phyloP scores from a whole-genome alignment of 2,888 invertebrate genomes.

The Polymixis flavicincta region DNA sequence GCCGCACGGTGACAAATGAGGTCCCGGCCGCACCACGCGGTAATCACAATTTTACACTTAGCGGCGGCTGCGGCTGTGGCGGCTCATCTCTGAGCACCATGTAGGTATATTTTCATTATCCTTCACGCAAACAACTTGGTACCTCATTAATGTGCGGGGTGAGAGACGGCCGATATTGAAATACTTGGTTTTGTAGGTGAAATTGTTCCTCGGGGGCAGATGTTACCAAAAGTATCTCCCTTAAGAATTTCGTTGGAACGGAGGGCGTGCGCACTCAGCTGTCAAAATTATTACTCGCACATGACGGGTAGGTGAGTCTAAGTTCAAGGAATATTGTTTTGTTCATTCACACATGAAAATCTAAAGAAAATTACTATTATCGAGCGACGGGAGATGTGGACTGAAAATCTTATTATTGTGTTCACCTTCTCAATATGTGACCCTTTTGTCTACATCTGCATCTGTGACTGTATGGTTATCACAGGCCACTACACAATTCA shows the following conservation, averaged over 20 bases:
- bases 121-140: constrained; percentile 66
- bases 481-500: neutral
- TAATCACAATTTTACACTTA: constrained; percentile 75
- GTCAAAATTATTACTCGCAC: constrained; percentile 71
- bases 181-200: constrained; percentile 53
- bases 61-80: constrained; percentile 48
- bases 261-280: constrained; percentile 69
- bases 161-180: constrained; percentile 41
- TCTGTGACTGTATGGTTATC: too few species aligned
- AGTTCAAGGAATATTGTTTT: constrained; percentile 69
- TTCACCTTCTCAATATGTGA: constrained; percentile 12
- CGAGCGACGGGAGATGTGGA: constrained; percentile 34
- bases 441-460: neutral
- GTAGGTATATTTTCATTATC: constrained; percentile 55
- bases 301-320: constrained; percentile 65
- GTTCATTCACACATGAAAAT: constrained; percentile 65
- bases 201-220: constrained; percentile 59
- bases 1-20: constrained; percentile 78
- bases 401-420: constrained; percentile 49
- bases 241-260: constrained; percentile 48
- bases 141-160: constrained; percentile 32
- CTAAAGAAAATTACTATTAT: constrained; percentile 58
- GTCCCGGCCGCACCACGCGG: constrained; percentile 62
- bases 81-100: constrained; percentile 12
- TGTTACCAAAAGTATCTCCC: constrained; percentile 61